Percentiles rank a stretch among this genome's conserved stretches.
Evolutionary conservation across 2,888 invertebrate genomes (phyloP).

Genomic region (Andricus curvator): DNA sequence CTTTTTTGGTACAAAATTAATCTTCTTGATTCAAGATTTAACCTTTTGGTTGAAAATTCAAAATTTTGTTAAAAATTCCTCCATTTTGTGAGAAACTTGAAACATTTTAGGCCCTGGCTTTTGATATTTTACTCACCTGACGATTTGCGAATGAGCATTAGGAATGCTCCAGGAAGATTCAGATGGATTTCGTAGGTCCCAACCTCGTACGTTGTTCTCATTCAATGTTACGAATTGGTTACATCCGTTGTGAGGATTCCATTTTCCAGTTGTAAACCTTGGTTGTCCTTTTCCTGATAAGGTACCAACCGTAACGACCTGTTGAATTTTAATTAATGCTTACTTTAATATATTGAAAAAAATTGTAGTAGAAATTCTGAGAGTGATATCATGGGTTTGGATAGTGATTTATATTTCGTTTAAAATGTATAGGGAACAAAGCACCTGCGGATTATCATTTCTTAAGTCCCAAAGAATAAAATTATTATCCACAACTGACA

Average conservation of each 20-base stretch:
- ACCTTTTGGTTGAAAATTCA: too few species aligned
- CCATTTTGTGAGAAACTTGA: too few species aligned
- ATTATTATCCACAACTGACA: constrained; percentile 89
- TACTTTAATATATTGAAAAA: neutral
- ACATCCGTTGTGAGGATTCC: constrained; percentile 96
- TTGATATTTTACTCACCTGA: constrained; percentile 77
- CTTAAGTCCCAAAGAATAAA: constrained; percentile 88
- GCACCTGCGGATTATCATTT: constrained; percentile 76
- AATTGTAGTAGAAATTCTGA: neutral
- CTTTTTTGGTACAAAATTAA: too few species aligned
- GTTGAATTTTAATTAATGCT: constrained; percentile 29
- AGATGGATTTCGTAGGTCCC: constrained; percentile 89
- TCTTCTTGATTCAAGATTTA: too few species aligned
- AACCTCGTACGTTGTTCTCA: constrained; percentile 91
- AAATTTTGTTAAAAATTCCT: too few species aligned
- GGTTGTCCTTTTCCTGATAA: constrained; percentile 86
- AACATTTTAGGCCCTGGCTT: too few species aligned
- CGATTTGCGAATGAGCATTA: constrained; percentile 92
- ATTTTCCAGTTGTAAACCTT: constrained; percentile 91
- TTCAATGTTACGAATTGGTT: constrained; percentile 92
- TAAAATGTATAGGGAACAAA: constrained; percentile 6
- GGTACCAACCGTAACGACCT: constrained; percentile 71
- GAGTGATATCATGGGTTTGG: too few species aligned
- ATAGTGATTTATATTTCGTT: neutral
- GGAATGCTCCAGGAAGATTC: constrained; percentile 91